Evolutionary conservation across 2,797 vertebrate genomes (phyloP), one percentile per base, ranked within the genome.

Genomic region (Craterocephalus amniculus): DNA sequence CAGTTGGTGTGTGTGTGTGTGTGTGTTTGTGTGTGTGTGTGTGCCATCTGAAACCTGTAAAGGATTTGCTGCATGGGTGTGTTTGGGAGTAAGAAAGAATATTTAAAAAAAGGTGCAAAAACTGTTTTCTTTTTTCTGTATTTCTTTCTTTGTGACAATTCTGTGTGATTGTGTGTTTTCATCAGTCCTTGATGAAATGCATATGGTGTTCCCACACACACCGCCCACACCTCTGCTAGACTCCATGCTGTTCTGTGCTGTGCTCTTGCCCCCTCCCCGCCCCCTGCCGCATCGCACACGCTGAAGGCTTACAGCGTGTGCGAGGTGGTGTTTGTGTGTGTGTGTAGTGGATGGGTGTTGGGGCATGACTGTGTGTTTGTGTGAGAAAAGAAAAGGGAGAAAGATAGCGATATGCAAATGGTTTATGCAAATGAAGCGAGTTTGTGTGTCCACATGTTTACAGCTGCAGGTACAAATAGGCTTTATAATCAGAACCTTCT

Each of bases 201-300:
- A 90, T 87, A 92, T 84, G 86, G 83, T 78, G 89, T 75, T 87
- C 92, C 91, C 88, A 93, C 91, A 74, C 91, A 74, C 88, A 87
- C 65, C 69, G 35, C 93, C 93, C 83, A 93, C 91, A 32, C 72
- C 75, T 88, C 81, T 79, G 70, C 66, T 84, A 87, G 83, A 85
- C 82, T 87, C 80, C 90, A 83, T 81, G 86, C 87, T 88, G 91
- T 90, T 90, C 63, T 80, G 62, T 81, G 78, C 81, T 83, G 76
- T 81, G 74, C 72, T 85, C 32, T 34, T 34, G 32, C 51, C 86
- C 83, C 18, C 43, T 20, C 43, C 43, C 36, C 2, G 3, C 40
- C 6, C 56, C 74, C 67, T 78, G 83, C 84, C 74, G 84, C 81
- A 70, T 72, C 64, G 71, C 79, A 78, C 62, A 57, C 48, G 58